phyloP scores from a whole-genome alignment of 2,888 invertebrate genomes.

The Lutraria lutraria region DNA sequence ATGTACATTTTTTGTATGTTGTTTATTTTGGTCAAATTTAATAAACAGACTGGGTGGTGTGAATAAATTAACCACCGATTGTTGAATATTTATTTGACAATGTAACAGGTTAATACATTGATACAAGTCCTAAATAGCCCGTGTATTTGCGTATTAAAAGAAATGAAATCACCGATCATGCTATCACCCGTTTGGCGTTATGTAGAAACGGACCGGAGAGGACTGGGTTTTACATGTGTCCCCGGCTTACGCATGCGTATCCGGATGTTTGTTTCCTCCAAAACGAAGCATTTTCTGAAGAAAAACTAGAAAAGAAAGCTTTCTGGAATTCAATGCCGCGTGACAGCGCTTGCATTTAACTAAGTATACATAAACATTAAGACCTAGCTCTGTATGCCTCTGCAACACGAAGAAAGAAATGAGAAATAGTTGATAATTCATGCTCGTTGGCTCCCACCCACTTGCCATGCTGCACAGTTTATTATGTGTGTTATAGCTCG shows the following conservation, averaged over 20 bases:
- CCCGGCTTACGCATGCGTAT: constrained; percentile 64
- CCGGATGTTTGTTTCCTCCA: constrained; percentile 63
- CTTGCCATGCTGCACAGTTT: constrained; percentile 9
- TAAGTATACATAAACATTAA: not conserved
- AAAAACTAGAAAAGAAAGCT: constrained; percentile 13
- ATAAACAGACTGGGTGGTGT: too few relatives aligned
- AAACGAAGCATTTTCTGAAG: constrained; percentile 38
- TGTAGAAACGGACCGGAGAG: not conserved
- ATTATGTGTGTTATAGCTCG: not conserved
- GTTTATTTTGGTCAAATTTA: too few relatives aligned
- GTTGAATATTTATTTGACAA: too few relatives aligned
- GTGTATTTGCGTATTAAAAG: too few relatives aligned
- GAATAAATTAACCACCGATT: too few relatives aligned
- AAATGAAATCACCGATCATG: too few relatives aligned
- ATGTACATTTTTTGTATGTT: too few relatives aligned
- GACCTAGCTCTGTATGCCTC: not conserved
- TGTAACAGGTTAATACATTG: too few relatives aligned
- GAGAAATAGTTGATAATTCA: not conserved
- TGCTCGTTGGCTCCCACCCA: constrained; percentile 12
- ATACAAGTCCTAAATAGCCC: too few relatives aligned
- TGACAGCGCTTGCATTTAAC: constrained; percentile 47
- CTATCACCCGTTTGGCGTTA: not conserved
- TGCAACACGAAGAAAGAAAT: not conserved
- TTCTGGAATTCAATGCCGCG: not conserved
- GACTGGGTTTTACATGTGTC: not conserved